Conservation (phyloP, 2,113 vertebrate species). For the Oryzias javanicus region DNA sequence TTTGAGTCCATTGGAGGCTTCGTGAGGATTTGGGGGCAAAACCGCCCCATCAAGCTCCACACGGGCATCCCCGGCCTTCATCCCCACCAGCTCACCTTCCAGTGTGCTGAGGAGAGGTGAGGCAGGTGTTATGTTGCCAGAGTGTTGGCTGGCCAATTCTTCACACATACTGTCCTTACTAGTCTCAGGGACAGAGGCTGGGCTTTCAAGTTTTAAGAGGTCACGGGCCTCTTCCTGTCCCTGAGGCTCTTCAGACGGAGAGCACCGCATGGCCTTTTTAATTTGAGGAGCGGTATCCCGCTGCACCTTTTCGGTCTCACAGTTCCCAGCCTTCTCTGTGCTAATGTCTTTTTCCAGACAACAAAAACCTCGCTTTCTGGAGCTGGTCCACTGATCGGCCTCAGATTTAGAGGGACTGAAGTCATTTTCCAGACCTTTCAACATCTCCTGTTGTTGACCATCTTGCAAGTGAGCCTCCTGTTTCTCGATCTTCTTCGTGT, state of each 20-base stretch:
- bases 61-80: constrained; percentile 79
- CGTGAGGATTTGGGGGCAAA: constrained; percentile 77
- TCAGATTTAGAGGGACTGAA: constrained; percentile 74
- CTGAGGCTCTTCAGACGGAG: constrained; percentile 85
- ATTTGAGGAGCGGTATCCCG: constrained; percentile 82
- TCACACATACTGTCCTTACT: constrained; percentile 78
- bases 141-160: constrained; percentile 80
- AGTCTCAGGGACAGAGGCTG: constrained; percentile 74
- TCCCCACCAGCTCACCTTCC: constrained; percentile 79
- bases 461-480: constrained; percentile 47
- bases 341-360: constrained; percentile 86
- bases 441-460: constrained; percentile 68
- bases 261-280: constrained; percentile 89
- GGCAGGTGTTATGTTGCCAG: constrained; percentile 80
- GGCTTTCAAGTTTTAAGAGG: constrained; percentile 76
- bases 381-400: constrained; percentile 83
- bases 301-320: constrained; percentile 77
- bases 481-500: constrained; percentile 40
- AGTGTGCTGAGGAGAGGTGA: constrained; percentile 85
- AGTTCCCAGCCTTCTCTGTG: constrained; percentile 84
- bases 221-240: constrained; percentile 84
- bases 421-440: constrained; percentile 81
- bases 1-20: constrained; percentile 87
- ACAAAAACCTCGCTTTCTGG: constrained; percentile 87
- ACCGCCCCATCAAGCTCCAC: constrained; percentile 75